Percentiles rank a stretch among this genome's conserved stretches.
phyloP scores from a whole-genome alignment of 2,888 invertebrate genomes.

The Sarcophaga carnaria region DNA sequence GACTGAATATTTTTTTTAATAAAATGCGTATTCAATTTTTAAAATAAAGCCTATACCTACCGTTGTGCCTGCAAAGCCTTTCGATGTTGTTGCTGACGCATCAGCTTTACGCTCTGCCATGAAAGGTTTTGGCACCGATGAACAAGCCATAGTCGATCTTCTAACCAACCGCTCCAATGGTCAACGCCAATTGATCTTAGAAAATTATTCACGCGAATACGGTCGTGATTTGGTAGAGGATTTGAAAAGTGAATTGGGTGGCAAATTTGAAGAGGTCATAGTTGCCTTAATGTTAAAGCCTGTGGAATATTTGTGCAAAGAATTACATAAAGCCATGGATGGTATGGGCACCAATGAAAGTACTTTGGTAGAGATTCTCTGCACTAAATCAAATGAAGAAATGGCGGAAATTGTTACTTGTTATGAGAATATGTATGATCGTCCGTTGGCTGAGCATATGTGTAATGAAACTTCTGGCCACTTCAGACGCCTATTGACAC shows the following conservation, averaged over 20 bases:
- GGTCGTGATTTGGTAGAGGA: constrained; percentile 86
- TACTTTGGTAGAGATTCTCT: constrained; percentile 88
- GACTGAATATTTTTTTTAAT: neutral
- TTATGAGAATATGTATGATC: constrained; percentile 86
- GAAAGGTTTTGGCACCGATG: constrained; percentile 70
- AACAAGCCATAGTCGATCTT: constrained; percentile 86
- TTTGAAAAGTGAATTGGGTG: constrained; percentile 87
- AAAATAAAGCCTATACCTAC: constrained; percentile 82
- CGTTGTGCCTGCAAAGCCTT: constrained; percentile 83
- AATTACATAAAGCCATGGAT: constrained; percentile 88
- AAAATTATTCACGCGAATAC: constrained; percentile 84
- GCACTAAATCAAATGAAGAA: constrained; percentile 86
- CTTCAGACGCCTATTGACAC: constrained; percentile 88
- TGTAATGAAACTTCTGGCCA: constrained; percentile 90
- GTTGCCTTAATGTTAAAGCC: constrained; percentile 87
- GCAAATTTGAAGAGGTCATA: constrained; percentile 88
- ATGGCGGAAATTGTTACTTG: constrained; percentile 84
- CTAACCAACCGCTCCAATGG: constrained; percentile 86
- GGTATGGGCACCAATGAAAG: constrained; percentile 89
- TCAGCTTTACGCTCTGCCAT: constrained; percentile 81
- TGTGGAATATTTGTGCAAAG: constrained; percentile 87
- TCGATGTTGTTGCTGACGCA: constrained; percentile 86
- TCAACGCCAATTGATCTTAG: constrained; percentile 87
- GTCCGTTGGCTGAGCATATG: constrained; percentile 88
- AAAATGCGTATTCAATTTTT: neutral